Conservation (phyloP, 2,113 vertebrate genomes). For the Dasyurus viverrinus region DNA sequence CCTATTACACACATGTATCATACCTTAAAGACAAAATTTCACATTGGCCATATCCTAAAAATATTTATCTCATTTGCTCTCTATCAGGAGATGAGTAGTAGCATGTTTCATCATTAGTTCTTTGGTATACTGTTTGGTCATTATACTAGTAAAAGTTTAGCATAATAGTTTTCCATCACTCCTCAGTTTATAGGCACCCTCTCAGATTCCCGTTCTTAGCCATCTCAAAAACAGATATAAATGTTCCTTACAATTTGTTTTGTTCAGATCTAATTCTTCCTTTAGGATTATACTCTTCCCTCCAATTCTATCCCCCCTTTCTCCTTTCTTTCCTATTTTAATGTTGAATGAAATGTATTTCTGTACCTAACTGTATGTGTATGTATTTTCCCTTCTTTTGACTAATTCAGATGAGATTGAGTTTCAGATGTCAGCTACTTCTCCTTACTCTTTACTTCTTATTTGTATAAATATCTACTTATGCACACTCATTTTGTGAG, state of each 20-base stretch:
- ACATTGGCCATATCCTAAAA: neutral
- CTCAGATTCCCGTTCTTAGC: neutral
- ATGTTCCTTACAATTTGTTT: neutral
- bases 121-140: neutral
- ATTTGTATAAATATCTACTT: neutral
- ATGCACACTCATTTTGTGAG: neutral
- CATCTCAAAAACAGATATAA: neutral
- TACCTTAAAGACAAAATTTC: neutral
- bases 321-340: neutral
- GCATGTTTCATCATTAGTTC: neutral
- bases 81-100: neutral
- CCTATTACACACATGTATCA: neutral
- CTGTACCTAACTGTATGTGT: neutral
- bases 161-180: neutral
- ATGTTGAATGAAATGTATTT: neutral
- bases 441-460: neutral
- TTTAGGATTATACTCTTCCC: neutral
- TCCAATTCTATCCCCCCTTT: neutral
- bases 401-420: neutral
- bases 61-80: neutral
- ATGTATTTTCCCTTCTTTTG: neutral
- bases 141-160: neutral
- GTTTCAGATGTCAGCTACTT: neutral
- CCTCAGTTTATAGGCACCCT: neutral
- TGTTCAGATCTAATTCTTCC: neutral